Base-by-base conservation (phyloP, 2,113 vertebrate species). In the Gnathochromis pfefferi region DNA sequence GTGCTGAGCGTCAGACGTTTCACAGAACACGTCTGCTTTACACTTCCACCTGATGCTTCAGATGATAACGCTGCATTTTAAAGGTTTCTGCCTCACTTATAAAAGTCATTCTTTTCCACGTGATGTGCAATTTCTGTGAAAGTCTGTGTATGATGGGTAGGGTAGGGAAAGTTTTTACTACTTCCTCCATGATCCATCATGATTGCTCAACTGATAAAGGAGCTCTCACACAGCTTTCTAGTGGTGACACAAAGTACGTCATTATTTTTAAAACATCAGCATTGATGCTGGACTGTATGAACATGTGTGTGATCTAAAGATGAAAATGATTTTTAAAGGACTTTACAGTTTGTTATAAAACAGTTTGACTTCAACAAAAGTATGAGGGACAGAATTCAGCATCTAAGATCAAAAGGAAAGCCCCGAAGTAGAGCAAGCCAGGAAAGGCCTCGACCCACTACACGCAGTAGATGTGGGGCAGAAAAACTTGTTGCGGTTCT, bases 141-240 rank as follows among this genome's bases (percentile, higher is more conserved):
- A 38, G 28, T 65, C 17, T 63, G 3, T 70, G n/a, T 23, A 42
- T 0, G 2, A 42, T 70, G 2, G 12, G 35, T 16, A 45, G 38
- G 65, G n/a, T 26, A 16, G 68, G 13, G 13, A 45, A 26, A 45
- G 21, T 42, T 26, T 73, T 45, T 14, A 17, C 2, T 16, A 10
- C 38, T 73, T 26, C 38, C 21, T 26, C 68, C 21, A 0, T 26
- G 68, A 45, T 26, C 38, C 38, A n/a, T 7, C 31, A 0, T 23
- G 65, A 40, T 14, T 65, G 28, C 17, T 65, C 60, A 38, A n/a
- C 19, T 0, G n/a, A 70, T 0, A 0, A 23, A 40, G 12, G n/a
- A 70, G 65, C 35, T 70, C 65, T 68, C 63, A 68, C 60, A 13
- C 33, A 38, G 33, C 33, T 65, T 38, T 35, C 26, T 12, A 65